phyloP scores from a whole-genome alignment of 2,113 vertebrate species.

The Coreoperca whiteheadi region DNA sequence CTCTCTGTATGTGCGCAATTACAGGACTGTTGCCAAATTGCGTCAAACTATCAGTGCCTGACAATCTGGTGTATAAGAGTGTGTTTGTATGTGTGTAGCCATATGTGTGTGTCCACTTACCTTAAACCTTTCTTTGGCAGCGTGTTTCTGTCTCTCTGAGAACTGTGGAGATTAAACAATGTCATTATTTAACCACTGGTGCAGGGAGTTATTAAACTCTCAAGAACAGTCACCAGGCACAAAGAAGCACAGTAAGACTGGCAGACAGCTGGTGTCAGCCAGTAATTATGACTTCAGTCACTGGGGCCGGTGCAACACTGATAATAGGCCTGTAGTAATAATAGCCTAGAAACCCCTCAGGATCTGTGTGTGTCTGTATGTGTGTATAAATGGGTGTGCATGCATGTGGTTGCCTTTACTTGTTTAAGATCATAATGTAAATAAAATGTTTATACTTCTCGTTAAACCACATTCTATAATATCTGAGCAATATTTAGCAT shows the following conservation, averaged over 20 bases:
- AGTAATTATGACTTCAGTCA: slow-evolving; percentile 70
- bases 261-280: slow-evolving; percentile 63
- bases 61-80: not conserved
- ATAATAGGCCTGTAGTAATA: slow-evolving; percentile 69
- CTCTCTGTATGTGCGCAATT: slow-evolving; percentile 13
- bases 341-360: slow-evolving; percentile 25
- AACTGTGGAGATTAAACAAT: slow-evolving; percentile 84
- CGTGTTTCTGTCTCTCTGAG: slow-evolving; percentile 92
- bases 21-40: slow-evolving; percentile 2
- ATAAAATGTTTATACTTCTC: not conserved
- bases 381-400: not conserved
- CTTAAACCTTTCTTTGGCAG: slow-evolving; percentile 96
- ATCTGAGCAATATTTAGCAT: not conserved
- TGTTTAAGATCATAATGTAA: not conserved
- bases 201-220: slow-evolving; percentile 68
- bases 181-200: slow-evolving; percentile 66
- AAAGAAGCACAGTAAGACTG: slow-evolving; percentile 60
- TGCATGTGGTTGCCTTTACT: not conserved
- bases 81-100: not conserved
- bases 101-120: slow-evolving; percentile 77
- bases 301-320: slow-evolving; percentile 35
- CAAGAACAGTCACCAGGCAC: slow-evolving; percentile 48
- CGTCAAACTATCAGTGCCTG: not conserved
- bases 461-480: not conserved
- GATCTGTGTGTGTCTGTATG: not conserved